These are phyloP conservation scores for Protonibea diacanthus DNA, from an alignment of 2,797 vertebrate genomes.

Conservation along the genomic window DNA sequence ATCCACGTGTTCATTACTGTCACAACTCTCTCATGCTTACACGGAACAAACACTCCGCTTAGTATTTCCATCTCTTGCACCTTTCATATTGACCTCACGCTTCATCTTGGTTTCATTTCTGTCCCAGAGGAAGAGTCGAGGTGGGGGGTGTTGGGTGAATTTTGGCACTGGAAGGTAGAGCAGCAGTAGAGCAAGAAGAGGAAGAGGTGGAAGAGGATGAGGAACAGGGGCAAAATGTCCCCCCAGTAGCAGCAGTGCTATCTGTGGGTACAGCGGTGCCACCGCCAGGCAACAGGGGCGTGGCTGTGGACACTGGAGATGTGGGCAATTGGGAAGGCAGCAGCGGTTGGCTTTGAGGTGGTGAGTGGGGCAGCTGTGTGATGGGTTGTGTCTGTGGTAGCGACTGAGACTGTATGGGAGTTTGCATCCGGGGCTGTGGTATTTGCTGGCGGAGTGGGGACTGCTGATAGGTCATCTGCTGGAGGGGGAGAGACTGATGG, in stretches of 20 bases:
- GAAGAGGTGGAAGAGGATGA: slow-evolving; percentile 82
- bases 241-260: slow-evolving; percentile 57
- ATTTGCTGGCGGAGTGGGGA: slow-evolving; percentile 74
- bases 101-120: slow-evolving; percentile 77
- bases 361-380: slow-evolving; percentile 65
- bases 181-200: slow-evolving; percentile 84
- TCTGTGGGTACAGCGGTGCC: slow-evolving; percentile 66
- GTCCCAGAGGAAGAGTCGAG: slow-evolving; percentile 85
- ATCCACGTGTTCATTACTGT: slow-evolving; percentile 56
- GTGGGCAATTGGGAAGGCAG: slow-evolving; percentile 77
- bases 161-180: slow-evolving; percentile 89
- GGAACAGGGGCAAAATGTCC: slow-evolving; percentile 78
- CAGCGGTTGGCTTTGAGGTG: slow-evolving; percentile 76
- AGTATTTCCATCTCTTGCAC: slow-evolving; percentile 49
- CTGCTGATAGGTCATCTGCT: slow-evolving; percentile 81
- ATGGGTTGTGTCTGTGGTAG: slow-evolving; percentile 69
- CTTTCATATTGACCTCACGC: slow-evolving; percentile 56
- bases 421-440: slow-evolving; percentile 71
- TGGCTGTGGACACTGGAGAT: slow-evolving; percentile 66
- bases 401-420: slow-evolving; percentile 69
- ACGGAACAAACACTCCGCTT: slow-evolving; percentile 54
- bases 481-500: slow-evolving; percentile 80
- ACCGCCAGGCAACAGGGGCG: slow-evolving; percentile 59
- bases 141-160: slow-evolving; percentile 81
- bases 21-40: slow-evolving; percentile 56